Evolutionary conservation across 2,797 vertebrate genomes (phyloP).

Genomic region (Tangara arthus): DNA sequence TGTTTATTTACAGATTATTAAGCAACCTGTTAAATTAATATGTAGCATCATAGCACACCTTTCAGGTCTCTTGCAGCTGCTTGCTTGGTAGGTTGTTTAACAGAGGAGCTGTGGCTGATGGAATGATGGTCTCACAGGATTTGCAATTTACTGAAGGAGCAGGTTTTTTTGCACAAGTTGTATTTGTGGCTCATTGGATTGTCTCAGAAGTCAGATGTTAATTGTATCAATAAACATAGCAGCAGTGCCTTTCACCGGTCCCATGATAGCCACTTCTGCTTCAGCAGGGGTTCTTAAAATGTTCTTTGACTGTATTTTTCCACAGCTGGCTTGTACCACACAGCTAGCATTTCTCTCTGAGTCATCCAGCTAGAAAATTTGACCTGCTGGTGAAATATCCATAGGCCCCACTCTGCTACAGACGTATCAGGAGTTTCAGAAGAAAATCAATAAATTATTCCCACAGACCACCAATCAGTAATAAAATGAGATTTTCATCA

Average conservation of each 20-base stretch:
- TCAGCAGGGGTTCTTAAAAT: not conserved
- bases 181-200: conserved; percentile 61
- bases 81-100: not conserved
- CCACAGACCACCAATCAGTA: not conserved
- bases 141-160: conserved; percentile 19
- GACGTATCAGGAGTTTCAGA: not conserved
- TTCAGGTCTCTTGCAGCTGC: not conserved
- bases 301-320: not conserved
- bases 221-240: conserved; percentile 57
- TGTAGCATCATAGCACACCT: not conserved
- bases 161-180: conserved; percentile 28
- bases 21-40: conserved; percentile 17
- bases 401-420: accelerated
- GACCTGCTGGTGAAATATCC: not conserved
- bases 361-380: not conserved
- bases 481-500: not conserved
- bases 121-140: not conserved
- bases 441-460: not conserved
- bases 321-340: not conserved
- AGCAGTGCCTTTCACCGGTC: conserved; percentile 1
- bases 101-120: not conserved
- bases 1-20: conserved; percentile 50
- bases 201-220: conserved; percentile 55
- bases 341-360: not conserved
- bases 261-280: not conserved